These are phyloP conservation scores for Brachionus sp. DNA, from an alignment of 1,140 invertebrate species.

Conservation along the genomic window DNA sequence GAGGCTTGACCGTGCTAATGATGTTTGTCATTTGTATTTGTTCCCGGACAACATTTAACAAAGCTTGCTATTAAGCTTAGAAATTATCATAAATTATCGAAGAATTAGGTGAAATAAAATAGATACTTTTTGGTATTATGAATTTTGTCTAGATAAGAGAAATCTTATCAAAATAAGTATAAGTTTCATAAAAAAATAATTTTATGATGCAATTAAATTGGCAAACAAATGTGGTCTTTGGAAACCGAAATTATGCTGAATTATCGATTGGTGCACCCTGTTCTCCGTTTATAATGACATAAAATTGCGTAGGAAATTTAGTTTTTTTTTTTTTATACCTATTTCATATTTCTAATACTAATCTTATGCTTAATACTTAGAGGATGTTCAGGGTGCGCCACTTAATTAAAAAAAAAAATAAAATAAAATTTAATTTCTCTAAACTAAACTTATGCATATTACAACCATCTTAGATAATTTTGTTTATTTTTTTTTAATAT, in stretches of 20 bases:
- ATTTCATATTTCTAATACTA: neutral
- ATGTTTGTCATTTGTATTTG: constrained; percentile 9
- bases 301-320: neutral
- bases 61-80: neutral
- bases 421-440: neutral
- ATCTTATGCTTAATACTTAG: neutral
- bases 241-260: neutral
- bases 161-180: neutral
- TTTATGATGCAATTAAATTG: neutral
- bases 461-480: neutral
- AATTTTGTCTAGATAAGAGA: constrained; percentile 35
- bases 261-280: neutral
- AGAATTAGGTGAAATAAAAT: constrained; percentile 11
- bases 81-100: constrained; percentile 31
- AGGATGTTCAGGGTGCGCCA: neutral
- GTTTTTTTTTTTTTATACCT: neutral
- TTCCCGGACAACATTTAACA: neutral
- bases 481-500: neutral
- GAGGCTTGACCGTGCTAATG: constrained; percentile 21
- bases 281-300: neutral
- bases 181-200: neutral
- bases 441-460: neutral
- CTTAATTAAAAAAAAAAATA: neutral
- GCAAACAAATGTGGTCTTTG: neutral
- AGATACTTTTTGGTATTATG: constrained; percentile 5